Evolutionary conservation across 2,797 vertebrate species (phyloP).

Genomic region (Sternarchorhynchus goeldii): DNA sequence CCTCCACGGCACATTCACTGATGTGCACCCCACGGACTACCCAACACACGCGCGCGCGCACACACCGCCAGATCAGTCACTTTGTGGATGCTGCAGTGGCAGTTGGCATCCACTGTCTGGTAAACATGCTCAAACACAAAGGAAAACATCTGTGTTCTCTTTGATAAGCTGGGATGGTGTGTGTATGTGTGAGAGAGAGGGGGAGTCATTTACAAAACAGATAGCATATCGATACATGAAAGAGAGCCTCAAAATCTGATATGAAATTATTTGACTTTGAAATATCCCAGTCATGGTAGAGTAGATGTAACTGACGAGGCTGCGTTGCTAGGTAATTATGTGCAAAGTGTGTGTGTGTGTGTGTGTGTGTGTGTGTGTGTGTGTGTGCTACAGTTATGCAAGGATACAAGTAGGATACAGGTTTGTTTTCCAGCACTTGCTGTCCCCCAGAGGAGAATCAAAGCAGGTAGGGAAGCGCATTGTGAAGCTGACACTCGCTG

Average conservation of each 20-base stretch:
- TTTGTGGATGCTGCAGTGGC: conserved; percentile 10
- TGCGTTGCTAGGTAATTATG: too few relatives aligned
- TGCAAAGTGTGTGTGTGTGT: too few relatives aligned
- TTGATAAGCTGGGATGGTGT: conserved; percentile 39
- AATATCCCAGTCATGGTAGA: too few relatives aligned
- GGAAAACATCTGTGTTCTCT: conserved; percentile 24
- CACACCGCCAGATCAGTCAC: conserved; percentile 4
- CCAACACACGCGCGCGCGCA: neutral
- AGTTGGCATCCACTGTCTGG: conserved; percentile 16
- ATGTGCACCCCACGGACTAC: conserved; percentile 11
- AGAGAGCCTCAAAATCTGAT: too few relatives aligned
- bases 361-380: neutral
- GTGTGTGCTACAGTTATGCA: conserved; percentile 13
- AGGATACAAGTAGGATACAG: conserved; percentile 11
- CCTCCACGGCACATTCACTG: conserved; percentile 16
- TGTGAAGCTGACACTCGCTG: conserved; percentile 61
- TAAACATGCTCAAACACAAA: conserved; percentile 31
- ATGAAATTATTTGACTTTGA: too few relatives aligned
- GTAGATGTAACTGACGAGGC: too few relatives aligned
- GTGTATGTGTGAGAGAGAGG: neutral
- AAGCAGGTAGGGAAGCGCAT: conserved; percentile 57
- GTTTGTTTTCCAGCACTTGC: conserved; percentile 6
- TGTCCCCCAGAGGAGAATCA: conserved; percentile 37
- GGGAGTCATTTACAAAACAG: conserved; percentile 14
- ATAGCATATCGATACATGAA: conserved; percentile 3